Evolutionary conservation across 1,140 invertebrate genomes (phyloP), one percentile per base, ranked within the genome.

Genomic region (Scaptodrosophila lebanonensis): DNA sequence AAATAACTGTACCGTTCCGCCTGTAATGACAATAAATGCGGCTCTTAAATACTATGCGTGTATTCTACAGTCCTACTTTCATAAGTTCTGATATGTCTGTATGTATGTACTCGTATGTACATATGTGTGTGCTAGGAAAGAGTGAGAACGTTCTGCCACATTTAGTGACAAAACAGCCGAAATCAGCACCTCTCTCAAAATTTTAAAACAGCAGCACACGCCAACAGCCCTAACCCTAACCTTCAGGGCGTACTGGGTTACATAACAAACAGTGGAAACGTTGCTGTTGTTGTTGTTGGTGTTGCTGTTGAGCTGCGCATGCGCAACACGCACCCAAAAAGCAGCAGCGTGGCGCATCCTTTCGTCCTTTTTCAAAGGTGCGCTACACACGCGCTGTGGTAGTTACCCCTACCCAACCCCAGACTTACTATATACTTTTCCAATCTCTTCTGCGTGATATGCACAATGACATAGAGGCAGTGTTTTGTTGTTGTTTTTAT

Each of bases 21-120:
- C 68, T 82, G 60, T 83, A 82, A 82, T 82, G 75, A 82, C 83
- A 76, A 82, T 82, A 82, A 82, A 82, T 82, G 76, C 66, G 76
- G 20, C n/a, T n/a, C n/a, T n/a, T n/a, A n/a, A n/a, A n/a, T n/a
- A n/a, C n/a, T n/a, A n/a, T n/a, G n/a, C n/a, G n/a, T n/a, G n/a
- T n/a, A n/a, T n/a, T n/a, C n/a, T n/a, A n/a, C n/a, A n/a, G n/a
- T n/a, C n/a, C n/a, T n/a, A n/a, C n/a, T n/a, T n/a, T n/a, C n/a
- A n/a, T n/a, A n/a, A n/a, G n/a, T n/a, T n/a, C n/a, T n/a, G n/a
- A n/a, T n/a, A n/a, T n/a, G n/a, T n/a, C n/a, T n/a, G n/a, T n/a
- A n/a, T n/a, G n/a, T n/a, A n/a, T n/a, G n/a, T n/a, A n/a, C n/a
- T n/a, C n/a, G n/a, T n/a, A n/a, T n/a, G n/a, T n/a, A n/a, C n/a